Percentiles rank a stretch among this genome's conserved stretches.
Conservation (phyloP, 2,797 vertebrate genomes). For the Periophthalmus magnuspinnatus region DNA sequence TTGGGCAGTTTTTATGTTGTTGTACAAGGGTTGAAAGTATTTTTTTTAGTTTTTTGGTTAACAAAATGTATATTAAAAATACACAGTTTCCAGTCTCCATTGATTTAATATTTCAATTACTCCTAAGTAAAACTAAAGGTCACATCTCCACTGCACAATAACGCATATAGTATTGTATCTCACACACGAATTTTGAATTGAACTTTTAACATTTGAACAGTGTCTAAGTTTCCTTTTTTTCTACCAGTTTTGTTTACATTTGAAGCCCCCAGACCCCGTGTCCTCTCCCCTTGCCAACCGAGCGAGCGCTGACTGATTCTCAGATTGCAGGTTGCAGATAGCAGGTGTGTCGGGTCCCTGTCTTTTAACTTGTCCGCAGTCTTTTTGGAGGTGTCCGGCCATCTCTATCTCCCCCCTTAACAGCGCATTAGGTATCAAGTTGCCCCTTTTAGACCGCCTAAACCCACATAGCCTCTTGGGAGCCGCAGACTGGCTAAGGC, state of each 20-base stretch:
- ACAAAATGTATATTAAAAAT: neutral
- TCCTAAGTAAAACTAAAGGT: neutral
- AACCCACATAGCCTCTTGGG: slow-evolving; percentile 53
- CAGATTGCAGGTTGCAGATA: slow-evolving; percentile 70
- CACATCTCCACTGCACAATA: neutral
- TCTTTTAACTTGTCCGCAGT: slow-evolving; percentile 69
- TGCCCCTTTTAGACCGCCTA: slow-evolving; percentile 46
- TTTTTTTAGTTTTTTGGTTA: neutral
- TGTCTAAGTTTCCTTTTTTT: neutral
- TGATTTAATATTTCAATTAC: neutral
- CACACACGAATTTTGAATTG: neutral
- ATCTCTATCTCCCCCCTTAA: slow-evolving; percentile 31
- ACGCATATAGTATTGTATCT: neutral
- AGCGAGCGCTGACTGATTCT: slow-evolving; percentile 53
- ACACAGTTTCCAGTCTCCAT: neutral
- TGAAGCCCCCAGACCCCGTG: slow-evolving; percentile 32
- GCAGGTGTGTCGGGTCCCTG: slow-evolving; percentile 70
- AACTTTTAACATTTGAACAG: neutral
- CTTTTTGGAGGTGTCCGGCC: slow-evolving; percentile 68
- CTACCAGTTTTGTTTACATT: slow-evolving; percentile 12
- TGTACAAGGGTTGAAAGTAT: neutral
- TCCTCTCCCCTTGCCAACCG: slow-evolving; percentile 17
- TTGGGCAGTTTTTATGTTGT: neutral
- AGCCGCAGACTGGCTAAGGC: slow-evolving; percentile 64
- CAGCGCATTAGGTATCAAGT: slow-evolving; percentile 55